phyloP scores from a whole-genome alignment of 1,140 invertebrate species.

The Meloidogyne chitwoodi region DNA sequence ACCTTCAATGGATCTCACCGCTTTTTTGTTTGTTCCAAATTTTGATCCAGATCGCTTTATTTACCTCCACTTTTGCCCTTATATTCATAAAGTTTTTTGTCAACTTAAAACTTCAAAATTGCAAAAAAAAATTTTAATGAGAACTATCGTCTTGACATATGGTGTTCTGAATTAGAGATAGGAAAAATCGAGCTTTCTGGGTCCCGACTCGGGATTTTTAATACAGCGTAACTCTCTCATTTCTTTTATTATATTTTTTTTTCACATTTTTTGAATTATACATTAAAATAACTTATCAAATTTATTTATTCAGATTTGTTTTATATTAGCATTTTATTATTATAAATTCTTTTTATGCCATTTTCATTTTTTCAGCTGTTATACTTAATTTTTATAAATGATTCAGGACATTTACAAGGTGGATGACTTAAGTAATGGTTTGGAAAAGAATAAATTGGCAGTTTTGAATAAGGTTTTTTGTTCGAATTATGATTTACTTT shows the following conservation, averaged over 20 bases:
- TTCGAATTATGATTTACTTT: not conserved
- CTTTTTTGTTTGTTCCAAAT: slow-evolving; percentile 15
- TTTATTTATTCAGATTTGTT: no score
- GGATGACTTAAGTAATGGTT: slow-evolving; percentile 17
- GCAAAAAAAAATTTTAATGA: not conserved
- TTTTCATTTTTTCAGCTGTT: not conserved
- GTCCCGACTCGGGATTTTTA: no score
- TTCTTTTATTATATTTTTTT: not conserved
- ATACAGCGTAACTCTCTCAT: not conserved
- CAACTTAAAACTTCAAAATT: not conserved
- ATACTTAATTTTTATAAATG: not conserved
- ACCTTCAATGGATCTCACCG: not conserved
- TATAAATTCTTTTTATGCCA: no score
- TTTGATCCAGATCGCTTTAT: not conserved
- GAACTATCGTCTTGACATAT: no score
- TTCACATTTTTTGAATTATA: no score
- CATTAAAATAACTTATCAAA: no score
- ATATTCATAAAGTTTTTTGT: slow-evolving; percentile 15
- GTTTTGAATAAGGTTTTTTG: slow-evolving; percentile 8
- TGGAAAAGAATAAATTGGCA: not conserved
- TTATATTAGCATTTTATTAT: no score
- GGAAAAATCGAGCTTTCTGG: no score
- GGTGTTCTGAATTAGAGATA: no score
- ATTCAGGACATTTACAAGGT: not conserved
- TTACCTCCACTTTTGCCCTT: slow-evolving; percentile 22